These are phyloP conservation scores for Speoplatyrhinus poulsoni DNA, from an alignment of 2,113 vertebrate species.

Conservation along the genomic window DNA sequence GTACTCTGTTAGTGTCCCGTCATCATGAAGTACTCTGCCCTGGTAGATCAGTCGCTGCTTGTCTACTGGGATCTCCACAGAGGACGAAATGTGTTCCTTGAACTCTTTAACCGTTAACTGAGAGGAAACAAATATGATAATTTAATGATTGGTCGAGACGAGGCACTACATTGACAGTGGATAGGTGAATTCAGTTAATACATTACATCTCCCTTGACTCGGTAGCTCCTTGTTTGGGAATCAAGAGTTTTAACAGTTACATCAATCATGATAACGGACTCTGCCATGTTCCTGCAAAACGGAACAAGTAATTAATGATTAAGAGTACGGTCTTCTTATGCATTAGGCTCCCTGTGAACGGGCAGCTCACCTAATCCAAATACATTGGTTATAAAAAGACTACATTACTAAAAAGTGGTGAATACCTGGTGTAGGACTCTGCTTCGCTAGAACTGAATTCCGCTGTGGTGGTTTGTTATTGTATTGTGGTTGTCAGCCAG, in stretches of 20 bases:
- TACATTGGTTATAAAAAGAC: background rate
- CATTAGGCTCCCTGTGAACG: too few species aligned
- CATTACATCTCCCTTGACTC: conserved; percentile 82
- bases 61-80: conserved; percentile 83
- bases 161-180: background rate
- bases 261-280: conserved; percentile 72
- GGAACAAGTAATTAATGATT: background rate
- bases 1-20: conserved; percentile 83
- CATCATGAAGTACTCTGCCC: conserved; percentile 86
- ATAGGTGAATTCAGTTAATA: background rate
- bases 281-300: conserved; percentile 63
- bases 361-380: too few species aligned
- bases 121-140: background rate
- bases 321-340: too few species aligned
- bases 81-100: conserved; percentile 83
- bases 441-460: background rate
- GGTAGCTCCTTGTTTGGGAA: conserved; percentile 84
- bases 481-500: conserved; percentile 29
- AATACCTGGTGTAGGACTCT: background rate
- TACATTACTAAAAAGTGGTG: background rate
- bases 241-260: conserved; percentile 88
- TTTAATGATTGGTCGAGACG: background rate
- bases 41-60: conserved; percentile 89
- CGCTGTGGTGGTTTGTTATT: conserved; percentile 27
- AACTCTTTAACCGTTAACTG: conserved; percentile 87